Evolutionary conservation across 2,888 invertebrate genomes (phyloP).

Genomic region (Eucera pruinosa): DNA sequence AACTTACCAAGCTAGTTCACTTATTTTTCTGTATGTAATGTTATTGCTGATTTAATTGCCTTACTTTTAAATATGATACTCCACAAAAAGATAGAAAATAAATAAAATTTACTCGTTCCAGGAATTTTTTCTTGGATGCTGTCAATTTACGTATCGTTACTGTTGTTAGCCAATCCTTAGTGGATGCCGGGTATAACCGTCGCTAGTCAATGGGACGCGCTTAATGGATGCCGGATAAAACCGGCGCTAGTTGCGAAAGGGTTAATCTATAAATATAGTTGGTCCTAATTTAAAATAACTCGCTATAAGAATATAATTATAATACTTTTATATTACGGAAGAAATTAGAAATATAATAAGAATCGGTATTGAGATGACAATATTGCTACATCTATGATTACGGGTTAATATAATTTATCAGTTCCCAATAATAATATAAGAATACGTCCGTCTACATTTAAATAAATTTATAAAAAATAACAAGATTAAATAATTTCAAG

Average conservation of each 20-base stretch:
- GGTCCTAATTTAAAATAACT: too few relatives aligned
- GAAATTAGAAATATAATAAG: too few relatives aligned
- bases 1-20: neutral
- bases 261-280: too few relatives aligned
- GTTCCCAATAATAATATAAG: neutral
- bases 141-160: neutral
- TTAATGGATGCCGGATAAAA: neutral
- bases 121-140: neutral
- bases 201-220: too few relatives aligned
- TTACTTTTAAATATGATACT: conserved; percentile 2
- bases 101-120: neutral
- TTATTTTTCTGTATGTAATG: conserved; percentile 11
- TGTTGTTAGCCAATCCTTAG: too few relatives aligned
- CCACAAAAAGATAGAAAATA: conserved; percentile 13
- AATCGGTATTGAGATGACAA: too few relatives aligned
- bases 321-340: too few relatives aligned
- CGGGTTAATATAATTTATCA: too few relatives aligned
- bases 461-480: neutral
- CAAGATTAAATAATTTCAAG: neutral
- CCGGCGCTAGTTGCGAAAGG: neutral
- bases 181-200: too few relatives aligned
- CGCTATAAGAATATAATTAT: too few relatives aligned
- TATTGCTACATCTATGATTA: too few relatives aligned
- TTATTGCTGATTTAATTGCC: conserved; percentile 15
- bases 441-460: neutral